phyloP scores from a whole-genome alignment of 53 echinoderm and acorn worm genomes.

The Pentamera pediparva region DNA sequence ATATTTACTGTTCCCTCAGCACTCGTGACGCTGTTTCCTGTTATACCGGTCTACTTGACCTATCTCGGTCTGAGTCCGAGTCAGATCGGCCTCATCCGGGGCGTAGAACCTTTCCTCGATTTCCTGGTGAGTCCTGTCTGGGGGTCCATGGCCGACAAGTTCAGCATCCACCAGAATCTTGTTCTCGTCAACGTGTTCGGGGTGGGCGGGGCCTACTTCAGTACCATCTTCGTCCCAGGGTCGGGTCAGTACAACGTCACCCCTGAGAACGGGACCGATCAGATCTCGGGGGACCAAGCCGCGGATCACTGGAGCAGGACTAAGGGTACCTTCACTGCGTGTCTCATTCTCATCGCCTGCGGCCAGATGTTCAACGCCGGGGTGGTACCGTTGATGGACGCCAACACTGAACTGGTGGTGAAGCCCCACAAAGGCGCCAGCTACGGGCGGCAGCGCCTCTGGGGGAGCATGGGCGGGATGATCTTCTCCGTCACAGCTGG shows the following conservation, averaged over 20 bases:
- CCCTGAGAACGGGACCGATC: background rate
- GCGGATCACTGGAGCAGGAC: slow-evolving; percentile 16
- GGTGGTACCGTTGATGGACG: slow-evolving; percentile 31
- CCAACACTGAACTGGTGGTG: slow-evolving; percentile 24
- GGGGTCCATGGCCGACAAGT: slow-evolving; percentile 84
- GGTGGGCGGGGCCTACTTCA: slow-evolving; percentile 56
- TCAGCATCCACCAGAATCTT: slow-evolving; percentile 72
- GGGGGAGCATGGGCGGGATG: slow-evolving; percentile 65
- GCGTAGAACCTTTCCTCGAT: slow-evolving; percentile 70
- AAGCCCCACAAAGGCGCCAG: slow-evolving; percentile 8
- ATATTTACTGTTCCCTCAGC: slow-evolving; percentile 42
- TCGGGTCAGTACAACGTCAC: slow-evolving; percentile 8
- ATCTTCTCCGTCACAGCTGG: slow-evolving; percentile 55
- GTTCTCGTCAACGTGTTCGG: slow-evolving; percentile 56
- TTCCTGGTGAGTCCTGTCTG: slow-evolving; percentile 76
- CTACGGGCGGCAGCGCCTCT: slow-evolving; percentile 59
- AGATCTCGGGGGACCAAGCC: background rate
- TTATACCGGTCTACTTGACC: slow-evolving; percentile 85
- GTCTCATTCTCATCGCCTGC: slow-evolving; percentile 17
- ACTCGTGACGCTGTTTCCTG: slow-evolving; percentile 62
- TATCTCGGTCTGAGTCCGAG: slow-evolving; percentile 72
- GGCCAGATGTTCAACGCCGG: slow-evolving; percentile 32
- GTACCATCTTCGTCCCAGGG: slow-evolving; percentile 67
- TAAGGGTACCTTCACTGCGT: slow-evolving; percentile 19
- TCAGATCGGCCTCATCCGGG: slow-evolving; percentile 82